Conservation (phyloP, 2,113 vertebrate species). For the Oplegnathus fasciatus region DNA sequence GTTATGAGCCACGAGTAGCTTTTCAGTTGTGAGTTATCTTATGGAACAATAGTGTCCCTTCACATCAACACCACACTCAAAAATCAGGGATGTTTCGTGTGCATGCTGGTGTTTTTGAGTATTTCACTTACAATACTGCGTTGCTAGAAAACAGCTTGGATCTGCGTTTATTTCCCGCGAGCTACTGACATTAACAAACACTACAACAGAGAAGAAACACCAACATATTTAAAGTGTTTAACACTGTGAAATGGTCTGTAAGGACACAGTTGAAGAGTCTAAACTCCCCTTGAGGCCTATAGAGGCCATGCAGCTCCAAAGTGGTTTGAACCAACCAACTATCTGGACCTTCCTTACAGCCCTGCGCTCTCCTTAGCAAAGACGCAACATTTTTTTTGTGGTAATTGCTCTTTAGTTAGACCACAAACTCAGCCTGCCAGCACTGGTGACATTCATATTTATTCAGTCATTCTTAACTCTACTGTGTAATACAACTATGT, state of each 20-base stretch:
- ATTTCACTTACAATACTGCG: neutral
- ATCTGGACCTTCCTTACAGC: neutral
- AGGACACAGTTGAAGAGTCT: constrained; percentile 11
- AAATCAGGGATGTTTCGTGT: neutral
- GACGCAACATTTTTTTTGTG: neutral
- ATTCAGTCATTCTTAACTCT: neutral
- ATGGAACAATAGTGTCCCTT: no score
- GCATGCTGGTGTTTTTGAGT: neutral
- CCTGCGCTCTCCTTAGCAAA: neutral
- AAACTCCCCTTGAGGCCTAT: constrained; percentile 8
- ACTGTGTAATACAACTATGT: constrained; percentile 1
- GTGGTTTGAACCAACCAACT: constrained; percentile 4
- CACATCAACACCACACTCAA: neutral
- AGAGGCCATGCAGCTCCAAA: neutral
- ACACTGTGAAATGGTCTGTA: constrained; percentile 15
- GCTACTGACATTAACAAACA: neutral
- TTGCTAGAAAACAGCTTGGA: neutral
- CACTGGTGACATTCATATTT: neutral
- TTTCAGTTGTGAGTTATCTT: neutral
- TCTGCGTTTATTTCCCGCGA: neutral
- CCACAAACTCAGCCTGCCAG: constrained; percentile 3
- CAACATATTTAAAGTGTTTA: neutral
- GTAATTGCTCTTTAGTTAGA: constrained; percentile 37
- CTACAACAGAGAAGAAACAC: neutral
- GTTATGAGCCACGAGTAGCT: neutral